Base-by-base conservation (phyloP, 2,888 invertebrate species). In the Drosophila yooni region DNA sequence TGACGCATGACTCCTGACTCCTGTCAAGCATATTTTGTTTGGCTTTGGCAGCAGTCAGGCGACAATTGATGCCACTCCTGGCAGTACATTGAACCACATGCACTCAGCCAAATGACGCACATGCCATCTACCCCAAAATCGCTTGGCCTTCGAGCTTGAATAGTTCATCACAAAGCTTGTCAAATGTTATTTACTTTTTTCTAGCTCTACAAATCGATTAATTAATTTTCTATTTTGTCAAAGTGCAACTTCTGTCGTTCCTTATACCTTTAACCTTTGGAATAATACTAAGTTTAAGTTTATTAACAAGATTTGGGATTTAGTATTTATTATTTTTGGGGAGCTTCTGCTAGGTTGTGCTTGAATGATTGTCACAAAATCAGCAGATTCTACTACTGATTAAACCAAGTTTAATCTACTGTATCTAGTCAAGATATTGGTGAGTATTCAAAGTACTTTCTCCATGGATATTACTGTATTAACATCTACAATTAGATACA, bases 81-180 rank as follows among this genome's bases (percentile, higher is more conserved):
- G 50, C 63, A 65, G 79, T 66, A 66, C 81, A 79, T 68, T 82
- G 81, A 81, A 81, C 81, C 71, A 58, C 67, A 58, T 75, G 56
- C 71, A 69, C 21, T 46, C 61, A 38, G 38, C 54, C 72, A 70
- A 82, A 82, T 88, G 86, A 89, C 86, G 87, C 75, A 88, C 66
- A 74, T 59, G 67, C 66, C 63, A 68, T 58, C 51, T 63, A 61
- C 48, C 54, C 53, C 60, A 31, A 61, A 52, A 61, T 34, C 48
- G 52, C 46, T 63, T 50, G 18, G 36, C 52, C 11, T 51, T 40
- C 52, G 18, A 52, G 54, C 62, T 67, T 43, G 21, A 6, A 11
- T n/a, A 29, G 29, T 43, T 29, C 10, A 57, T 43, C 40, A 40
- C 15, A 36, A 48, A 34, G 69, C n/a, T 34, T 46, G 53, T 15